Conservation (phyloP, 2,888 invertebrate species). For the Alitta virens region DNA sequence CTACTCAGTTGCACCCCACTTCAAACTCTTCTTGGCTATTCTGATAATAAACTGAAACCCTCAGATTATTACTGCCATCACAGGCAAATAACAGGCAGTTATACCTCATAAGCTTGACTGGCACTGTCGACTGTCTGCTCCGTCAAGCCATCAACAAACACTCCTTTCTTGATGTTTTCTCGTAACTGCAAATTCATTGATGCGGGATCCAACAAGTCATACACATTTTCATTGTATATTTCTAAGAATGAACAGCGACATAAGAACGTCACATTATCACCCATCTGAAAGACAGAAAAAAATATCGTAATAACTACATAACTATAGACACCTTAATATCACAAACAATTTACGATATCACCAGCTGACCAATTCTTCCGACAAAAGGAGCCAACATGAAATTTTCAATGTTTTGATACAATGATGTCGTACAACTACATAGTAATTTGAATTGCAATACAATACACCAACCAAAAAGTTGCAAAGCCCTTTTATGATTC, state of each 20-base stretch:
- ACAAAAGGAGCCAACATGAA: no score
- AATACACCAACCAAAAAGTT: no score
- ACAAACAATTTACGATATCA: neutral
- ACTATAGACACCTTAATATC: no score
- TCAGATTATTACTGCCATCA: no score
- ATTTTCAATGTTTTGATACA: no score
- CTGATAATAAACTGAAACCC: no score
- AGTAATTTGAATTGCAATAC: no score
- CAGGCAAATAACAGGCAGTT: neutral
- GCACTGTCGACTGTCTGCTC: slow-evolving; percentile 46
- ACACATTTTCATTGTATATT: slow-evolving; percentile 58
- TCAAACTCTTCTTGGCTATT: no score
- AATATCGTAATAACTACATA: no score
- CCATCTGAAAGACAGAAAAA: slow-evolving; percentile 36
- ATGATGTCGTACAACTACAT: no score
- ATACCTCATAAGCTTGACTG: slow-evolving; percentile 49
- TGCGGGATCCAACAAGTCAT: slow-evolving; percentile 53
- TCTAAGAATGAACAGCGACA: slow-evolving; percentile 56
- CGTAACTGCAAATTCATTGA: slow-evolving; percentile 42
- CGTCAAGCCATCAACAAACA: slow-evolving; percentile 48
- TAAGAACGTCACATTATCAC: slow-evolving; percentile 47
- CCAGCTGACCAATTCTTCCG: neutral
- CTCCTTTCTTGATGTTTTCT: slow-evolving; percentile 52
- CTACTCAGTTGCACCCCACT: no score
- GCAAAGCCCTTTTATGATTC: no score